Evolutionary conservation across 2,113 vertebrate species (phyloP).

Genomic region (Lutjanus erythropterus): DNA sequence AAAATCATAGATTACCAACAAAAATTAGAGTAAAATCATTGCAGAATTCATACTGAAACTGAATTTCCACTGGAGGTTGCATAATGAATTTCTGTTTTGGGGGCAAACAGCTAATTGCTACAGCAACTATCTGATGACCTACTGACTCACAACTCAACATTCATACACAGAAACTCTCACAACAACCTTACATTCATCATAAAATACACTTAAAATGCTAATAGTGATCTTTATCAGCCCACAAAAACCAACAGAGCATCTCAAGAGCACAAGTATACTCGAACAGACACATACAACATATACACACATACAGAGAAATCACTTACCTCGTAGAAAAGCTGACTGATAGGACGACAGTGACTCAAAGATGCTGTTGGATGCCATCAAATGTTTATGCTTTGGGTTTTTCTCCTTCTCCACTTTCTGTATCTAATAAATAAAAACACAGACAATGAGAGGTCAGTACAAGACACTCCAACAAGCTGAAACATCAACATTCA

Average conservation of each 20-base stretch:
- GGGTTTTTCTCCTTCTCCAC: background rate
- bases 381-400: conserved; percentile 28
- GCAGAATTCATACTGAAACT: background rate
- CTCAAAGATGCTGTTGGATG: conserved; percentile 65
- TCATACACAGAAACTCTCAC: background rate
- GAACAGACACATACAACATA: too few species aligned
- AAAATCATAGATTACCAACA: too few species aligned
- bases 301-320: background rate
- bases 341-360: conserved; percentile 10
- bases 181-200: background rate
- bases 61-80: background rate
- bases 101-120: background rate
- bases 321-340: conserved; percentile 43
- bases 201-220: background rate
- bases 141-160: background rate
- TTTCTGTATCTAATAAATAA: background rate
- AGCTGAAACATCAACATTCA: conserved; percentile 19
- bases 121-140: background rate
- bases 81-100: background rate
- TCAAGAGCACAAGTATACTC: background rate
- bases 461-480: background rate
- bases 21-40: too few species aligned
- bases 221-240: too few species aligned
- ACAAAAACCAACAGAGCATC: background rate
- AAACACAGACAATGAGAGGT: conserved; percentile 10